These are phyloP conservation scores for Dinothrombium tinctorium DNA, from an alignment of 1,140 invertebrate species.

Conservation along the genomic window DNA sequence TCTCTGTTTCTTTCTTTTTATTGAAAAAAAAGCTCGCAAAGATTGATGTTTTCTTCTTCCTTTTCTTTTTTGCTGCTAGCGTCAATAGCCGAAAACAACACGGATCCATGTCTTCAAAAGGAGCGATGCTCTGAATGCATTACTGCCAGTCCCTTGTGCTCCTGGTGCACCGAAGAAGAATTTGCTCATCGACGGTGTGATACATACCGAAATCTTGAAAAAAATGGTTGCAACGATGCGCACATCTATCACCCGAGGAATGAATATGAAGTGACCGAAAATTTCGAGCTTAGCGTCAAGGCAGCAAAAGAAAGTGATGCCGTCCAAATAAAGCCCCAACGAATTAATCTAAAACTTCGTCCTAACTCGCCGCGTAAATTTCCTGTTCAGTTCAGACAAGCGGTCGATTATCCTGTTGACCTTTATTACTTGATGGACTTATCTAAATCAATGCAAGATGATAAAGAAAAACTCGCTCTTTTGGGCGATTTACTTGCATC, in stretches of 20 bases:
- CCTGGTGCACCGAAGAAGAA: slow-evolving; percentile 50
- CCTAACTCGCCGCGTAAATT: slow-evolving; percentile 10
- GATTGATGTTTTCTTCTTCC: too few species aligned
- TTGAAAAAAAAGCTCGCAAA: too few species aligned
- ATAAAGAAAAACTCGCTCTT: slow-evolving; percentile 18
- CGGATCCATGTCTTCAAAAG: too few species aligned
- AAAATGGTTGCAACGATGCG: not conserved
- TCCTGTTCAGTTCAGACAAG: slow-evolving; percentile 26
- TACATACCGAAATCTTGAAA: not conserved
- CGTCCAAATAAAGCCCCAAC: not conserved
- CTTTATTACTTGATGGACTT: slow-evolving; percentile 67
- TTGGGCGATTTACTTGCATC: not conserved
- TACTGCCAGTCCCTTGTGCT: slow-evolving; percentile 53
- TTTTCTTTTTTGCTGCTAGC: too few species aligned
- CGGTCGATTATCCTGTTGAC: slow-evolving; percentile 59
- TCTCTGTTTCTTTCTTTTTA: too few species aligned
- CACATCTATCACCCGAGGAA: not conserved
- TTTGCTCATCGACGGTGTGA: slow-evolving; percentile 2
- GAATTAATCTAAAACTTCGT: not conserved
- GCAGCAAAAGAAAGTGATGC: slow-evolving; percentile 11
- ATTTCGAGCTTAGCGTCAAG: slow-evolving; percentile 9
- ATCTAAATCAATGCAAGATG: slow-evolving; percentile 46
- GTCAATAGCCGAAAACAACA: too few species aligned
- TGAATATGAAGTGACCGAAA: slow-evolving; percentile 3
- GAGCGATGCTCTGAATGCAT: slow-evolving; percentile 73